Base-by-base conservation (phyloP, 2,797 vertebrate genomes). In the Eremophila alpestris region DNA sequence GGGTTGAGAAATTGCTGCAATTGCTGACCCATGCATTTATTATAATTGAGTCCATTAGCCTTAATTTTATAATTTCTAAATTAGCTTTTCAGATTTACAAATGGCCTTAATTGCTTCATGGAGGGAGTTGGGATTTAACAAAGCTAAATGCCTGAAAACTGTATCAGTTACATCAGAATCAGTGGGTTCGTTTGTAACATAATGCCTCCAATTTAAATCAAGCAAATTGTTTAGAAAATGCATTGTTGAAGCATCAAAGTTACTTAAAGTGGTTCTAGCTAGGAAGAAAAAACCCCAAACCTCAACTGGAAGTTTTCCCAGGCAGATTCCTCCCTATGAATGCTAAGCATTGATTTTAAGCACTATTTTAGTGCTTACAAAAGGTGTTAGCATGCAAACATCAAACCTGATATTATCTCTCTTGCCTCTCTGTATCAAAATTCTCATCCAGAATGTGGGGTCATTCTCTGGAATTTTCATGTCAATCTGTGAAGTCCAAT, bases 21-120 rank as follows among this genome's bases (percentile, higher is more conserved):
- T 91, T 32, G 22, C 91, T 97, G 97, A 96, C 96, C 91, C 93
- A 70, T 90, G 95, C 90, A 93, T 97, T 94, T 90, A 95, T 90
- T 96, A 91, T 97, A 96, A 98, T 94, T 95, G 95, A 97, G 92
- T 85, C 94, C 83, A 96, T 97, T 96, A 97, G 93, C 93, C 34
- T 76, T 92, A 96, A 94, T 96, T 76, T 73, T 94, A 96, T 97
- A 96, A 97, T 96, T 96, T 96, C 75, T 95, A 91, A 97, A 97
- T 93, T 93, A 83, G 93, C 68, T 97, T 92, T 94, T 79, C 71
- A 79, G 92, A 76, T 95, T 95, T 95, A 90, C 78, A 92, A 95
- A 83, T 92, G 93, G 48, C 67, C 58, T 84, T 71, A 92, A 96
- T 93, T 91, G 93, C 92, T 95, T 89, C 36, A 3, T 74, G 27